A percentile compares a stretch with the other conserved stretches of the same genome.
Evolutionary conservation across 2,797 vertebrate species (phyloP).

Genomic region (Chaunax sp.): DNA sequence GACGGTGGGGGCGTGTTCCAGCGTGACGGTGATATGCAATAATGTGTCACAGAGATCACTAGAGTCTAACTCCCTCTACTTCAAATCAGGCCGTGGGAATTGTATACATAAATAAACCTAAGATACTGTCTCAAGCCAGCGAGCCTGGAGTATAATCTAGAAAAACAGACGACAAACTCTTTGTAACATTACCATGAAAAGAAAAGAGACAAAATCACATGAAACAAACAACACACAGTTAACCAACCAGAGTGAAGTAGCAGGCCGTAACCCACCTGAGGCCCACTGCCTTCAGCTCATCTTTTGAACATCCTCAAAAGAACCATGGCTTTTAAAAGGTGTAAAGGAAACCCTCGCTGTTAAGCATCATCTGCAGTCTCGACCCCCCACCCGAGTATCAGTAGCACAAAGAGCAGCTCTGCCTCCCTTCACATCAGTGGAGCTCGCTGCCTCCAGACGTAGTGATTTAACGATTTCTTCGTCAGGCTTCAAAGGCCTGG

Average conservation of each 20-base stretch:
- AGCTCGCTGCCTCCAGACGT: slow-evolving; percentile 56
- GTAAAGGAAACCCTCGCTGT: slow-evolving; percentile 53
- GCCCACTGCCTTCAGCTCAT: slow-evolving; percentile 16
- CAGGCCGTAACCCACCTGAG: slow-evolving; percentile 7
- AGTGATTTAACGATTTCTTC: slow-evolving; percentile 70
- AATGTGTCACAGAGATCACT: too few relatives aligned
- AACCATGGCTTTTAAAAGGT: slow-evolving; percentile 35
- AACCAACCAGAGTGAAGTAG: slow-evolving; percentile 2
- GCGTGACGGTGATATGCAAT: too few relatives aligned
- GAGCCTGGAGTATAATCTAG: too few relatives aligned
- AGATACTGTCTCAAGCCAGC: too few relatives aligned
- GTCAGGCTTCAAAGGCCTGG: slow-evolving; percentile 56
- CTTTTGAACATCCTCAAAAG: slow-evolving; percentile 62
- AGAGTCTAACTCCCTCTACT: too few relatives aligned
- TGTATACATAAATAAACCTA: too few relatives aligned
- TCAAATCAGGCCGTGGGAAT: too few relatives aligned
- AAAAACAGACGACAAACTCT: too few relatives aligned
- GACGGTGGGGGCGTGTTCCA: too few relatives aligned
- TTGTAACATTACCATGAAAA: too few relatives aligned
- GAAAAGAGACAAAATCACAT: too few relatives aligned
- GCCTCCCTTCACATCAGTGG: slow-evolving; percentile 66
- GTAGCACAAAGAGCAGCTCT: slow-evolving; percentile 67
- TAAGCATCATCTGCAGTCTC: slow-evolving; percentile 41
- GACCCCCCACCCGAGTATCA: slow-evolving; percentile 51
- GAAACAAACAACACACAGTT: too few relatives aligned